Percentiles rank a stretch among this genome's conserved stretches.
phyloP scores from a whole-genome alignment of 1,140 invertebrate species.

The Lordiphosa clarofinis region DNA sequence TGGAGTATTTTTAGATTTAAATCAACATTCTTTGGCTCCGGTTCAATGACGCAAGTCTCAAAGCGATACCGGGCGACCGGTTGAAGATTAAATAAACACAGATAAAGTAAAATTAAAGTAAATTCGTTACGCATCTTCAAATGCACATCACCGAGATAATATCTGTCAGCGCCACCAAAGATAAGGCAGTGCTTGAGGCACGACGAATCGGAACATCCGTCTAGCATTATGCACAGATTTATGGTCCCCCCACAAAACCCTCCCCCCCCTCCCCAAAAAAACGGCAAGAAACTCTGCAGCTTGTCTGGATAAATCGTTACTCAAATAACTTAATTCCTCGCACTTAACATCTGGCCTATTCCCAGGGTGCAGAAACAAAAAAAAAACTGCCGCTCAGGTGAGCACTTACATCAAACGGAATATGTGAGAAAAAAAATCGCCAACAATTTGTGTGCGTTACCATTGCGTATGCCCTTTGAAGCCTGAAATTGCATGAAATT shows the following conservation, averaged over 20 bases:
- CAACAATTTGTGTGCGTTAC: slow-evolving; percentile 13
- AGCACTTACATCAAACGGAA: slow-evolving; percentile 7
- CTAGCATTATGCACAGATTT: slow-evolving; percentile 7
- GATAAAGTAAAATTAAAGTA: neutral
- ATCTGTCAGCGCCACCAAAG: too few relatives aligned
- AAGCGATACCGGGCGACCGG: neutral
- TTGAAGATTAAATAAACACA: slow-evolving; percentile 1
- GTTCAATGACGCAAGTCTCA: too few relatives aligned
- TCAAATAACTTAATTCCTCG: neutral
- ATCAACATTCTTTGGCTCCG: too few relatives aligned
- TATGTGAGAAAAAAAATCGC: slow-evolving; percentile 4
- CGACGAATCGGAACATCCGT: too few relatives aligned
- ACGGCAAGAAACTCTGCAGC: too few relatives aligned
- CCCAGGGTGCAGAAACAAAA: too few relatives aligned
- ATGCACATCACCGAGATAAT: too few relatives aligned
- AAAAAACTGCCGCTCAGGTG: neutral
- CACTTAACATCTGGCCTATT: slow-evolving; percentile 20
- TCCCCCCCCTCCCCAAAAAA: too few relatives aligned
- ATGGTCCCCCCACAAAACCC: neutral
- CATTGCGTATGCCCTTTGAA: slow-evolving; percentile 64
- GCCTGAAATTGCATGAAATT: slow-evolving; percentile 55
- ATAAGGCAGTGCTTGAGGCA: too few relatives aligned
- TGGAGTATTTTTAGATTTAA: too few relatives aligned
- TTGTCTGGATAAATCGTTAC: slow-evolving; percentile 12
- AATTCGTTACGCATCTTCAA: too few relatives aligned